These are phyloP conservation scores for Sitophilus oryzae DNA, from an alignment of 1,140 invertebrate genomes.

Conservation along the genomic window DNA sequence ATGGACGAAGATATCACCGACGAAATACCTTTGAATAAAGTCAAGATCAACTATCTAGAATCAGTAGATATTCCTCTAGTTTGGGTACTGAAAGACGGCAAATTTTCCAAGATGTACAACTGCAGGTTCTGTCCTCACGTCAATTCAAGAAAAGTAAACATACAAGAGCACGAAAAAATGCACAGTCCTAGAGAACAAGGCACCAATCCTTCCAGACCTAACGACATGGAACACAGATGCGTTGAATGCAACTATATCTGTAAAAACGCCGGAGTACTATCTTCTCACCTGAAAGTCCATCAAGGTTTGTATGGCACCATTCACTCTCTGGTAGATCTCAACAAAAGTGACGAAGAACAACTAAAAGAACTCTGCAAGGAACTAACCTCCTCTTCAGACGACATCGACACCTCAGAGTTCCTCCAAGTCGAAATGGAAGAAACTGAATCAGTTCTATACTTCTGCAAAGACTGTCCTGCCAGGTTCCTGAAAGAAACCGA, in stretches of 20 bases:
- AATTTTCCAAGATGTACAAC: constrained; percentile 77
- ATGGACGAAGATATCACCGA: constrained; percentile 41
- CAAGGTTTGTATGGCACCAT: constrained; percentile 62
- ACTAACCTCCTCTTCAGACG: constrained; percentile 31
- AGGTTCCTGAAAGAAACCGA: constrained; percentile 62
- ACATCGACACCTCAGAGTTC: constrained; percentile 17
- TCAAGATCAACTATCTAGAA: constrained; percentile 28
- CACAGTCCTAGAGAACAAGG: constrained; percentile 56
- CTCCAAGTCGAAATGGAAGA: constrained; percentile 30
- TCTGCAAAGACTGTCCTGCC: constrained; percentile 69
- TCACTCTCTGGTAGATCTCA: constrained; percentile 62
- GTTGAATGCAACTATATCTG: constrained; percentile 77
- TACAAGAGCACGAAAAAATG: constrained; percentile 82
- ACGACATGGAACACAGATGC: constrained; percentile 52
- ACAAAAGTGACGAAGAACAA: constrained; percentile 60
- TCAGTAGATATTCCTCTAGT: constrained; percentile 56
- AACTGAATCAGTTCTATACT: constrained; percentile 43
- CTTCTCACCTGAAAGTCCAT: constrained; percentile 74
- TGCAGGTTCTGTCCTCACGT: constrained; percentile 81
- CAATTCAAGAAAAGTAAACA: constrained; percentile 69
- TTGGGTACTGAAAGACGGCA: constrained; percentile 65
- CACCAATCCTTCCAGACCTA: constrained; percentile 33
- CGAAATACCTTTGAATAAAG: constrained; percentile 28
- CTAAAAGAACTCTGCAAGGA: constrained; percentile 54
- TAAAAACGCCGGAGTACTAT: constrained; percentile 65